Evolutionary conservation across 2,797 vertebrate genomes (phyloP).

Genomic region (Acridotheres tristis): DNA sequence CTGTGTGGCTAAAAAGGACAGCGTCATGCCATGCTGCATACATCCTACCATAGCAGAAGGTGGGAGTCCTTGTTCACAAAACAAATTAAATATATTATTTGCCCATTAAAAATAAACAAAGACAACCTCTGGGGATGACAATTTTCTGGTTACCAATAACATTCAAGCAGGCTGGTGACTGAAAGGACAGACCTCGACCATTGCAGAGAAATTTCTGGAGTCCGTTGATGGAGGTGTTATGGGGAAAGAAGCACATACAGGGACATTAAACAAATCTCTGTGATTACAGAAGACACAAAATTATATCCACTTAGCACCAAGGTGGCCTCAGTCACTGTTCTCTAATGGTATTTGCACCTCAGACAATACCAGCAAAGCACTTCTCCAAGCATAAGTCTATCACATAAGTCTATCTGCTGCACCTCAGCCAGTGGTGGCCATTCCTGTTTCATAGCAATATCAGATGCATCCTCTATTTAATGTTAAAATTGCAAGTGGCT

Average conservation of each 20-base stretch:
- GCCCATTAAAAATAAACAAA: background rate
- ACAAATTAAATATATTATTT: background rate
- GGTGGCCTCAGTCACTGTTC: background rate
- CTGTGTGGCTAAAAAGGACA: background rate
- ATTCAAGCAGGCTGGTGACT: background rate
- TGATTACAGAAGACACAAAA: background rate
- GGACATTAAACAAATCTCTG: background rate
- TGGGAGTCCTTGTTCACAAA: background rate
- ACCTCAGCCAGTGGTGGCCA: background rate
- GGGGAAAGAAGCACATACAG: too few relatives aligned
- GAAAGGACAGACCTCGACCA: background rate
- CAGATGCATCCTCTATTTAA: background rate
- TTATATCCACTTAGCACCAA: background rate
- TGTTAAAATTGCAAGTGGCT: background rate
- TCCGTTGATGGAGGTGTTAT: background rate
- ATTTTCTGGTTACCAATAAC: background rate
- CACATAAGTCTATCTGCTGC: background rate
- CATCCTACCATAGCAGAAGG: background rate
- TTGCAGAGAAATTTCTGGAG: background rate
- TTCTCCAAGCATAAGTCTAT: background rate
- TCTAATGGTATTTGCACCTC: background rate
- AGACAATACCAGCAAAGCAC: background rate
- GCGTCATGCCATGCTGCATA: background rate
- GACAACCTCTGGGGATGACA: background rate
- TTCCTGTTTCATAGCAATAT: rapidly evolving